phyloP scores from a whole-genome alignment of 2,888 invertebrate species.

The Netelia melanura region DNA sequence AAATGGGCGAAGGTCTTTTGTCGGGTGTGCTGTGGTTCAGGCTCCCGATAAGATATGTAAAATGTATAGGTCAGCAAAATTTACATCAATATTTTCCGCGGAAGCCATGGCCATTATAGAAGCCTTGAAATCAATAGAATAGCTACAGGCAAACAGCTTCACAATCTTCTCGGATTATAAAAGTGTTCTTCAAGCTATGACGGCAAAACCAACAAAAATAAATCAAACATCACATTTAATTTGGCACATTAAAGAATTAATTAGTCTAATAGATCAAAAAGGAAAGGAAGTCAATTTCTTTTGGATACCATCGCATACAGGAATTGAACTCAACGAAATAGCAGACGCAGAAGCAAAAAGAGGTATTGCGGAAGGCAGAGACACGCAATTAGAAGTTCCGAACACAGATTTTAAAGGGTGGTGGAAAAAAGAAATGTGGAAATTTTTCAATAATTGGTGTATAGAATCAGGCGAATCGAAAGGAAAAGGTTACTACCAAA shows the following conservation, averaged over 20 bases:
- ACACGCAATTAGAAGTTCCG: neutral
- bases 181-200: neutral
- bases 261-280: neutral
- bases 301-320: slow-evolving; percentile 37
- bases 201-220: neutral
- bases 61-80: neutral
- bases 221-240: neutral
- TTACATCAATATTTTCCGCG: neutral
- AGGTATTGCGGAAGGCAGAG: neutral
- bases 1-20: neutral
- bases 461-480: neutral
- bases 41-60: neutral
- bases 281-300: neutral
- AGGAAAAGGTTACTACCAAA: neutral
- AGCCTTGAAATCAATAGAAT: neutral
- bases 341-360: slow-evolving; percentile 32
- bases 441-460: neutral
- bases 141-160: neutral
- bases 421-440: neutral
- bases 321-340: slow-evolving; percentile 26
- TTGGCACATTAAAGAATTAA: neutral
- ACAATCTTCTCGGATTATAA: neutral
- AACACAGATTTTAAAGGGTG: neutral
- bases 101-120: slow-evolving; percentile 1
- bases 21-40: neutral